phyloP scores from a whole-genome alignment of 1,140 invertebrate species.

The Gryon sp. region DNA sequence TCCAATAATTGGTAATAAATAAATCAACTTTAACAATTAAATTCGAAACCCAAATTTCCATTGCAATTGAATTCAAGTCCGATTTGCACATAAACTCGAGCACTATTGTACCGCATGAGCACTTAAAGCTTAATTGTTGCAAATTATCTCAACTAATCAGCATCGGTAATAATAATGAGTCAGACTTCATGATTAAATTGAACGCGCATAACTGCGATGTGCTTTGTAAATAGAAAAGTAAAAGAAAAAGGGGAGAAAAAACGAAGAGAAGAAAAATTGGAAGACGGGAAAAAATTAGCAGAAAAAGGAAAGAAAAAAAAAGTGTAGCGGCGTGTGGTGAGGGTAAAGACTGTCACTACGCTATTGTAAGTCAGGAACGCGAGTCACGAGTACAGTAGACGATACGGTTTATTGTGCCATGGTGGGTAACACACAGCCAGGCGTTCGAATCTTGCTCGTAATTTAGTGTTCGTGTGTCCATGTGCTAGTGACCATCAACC shows the following conservation, averaged over 20 bases:
- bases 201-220: background rate
- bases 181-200: background rate
- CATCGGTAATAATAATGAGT: background rate
- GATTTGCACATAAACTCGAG: too few species aligned
- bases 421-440: constrained; percentile 25
- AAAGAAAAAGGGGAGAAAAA: background rate
- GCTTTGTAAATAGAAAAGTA: background rate
- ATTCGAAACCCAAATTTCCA: background rate
- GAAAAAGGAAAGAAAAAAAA: constrained; percentile 7
- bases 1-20: too few species aligned
- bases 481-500: constrained; percentile 19
- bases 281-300: too few species aligned
- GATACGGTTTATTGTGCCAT: constrained; percentile 12
- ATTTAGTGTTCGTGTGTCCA: constrained; percentile 7
- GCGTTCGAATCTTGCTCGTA: constrained; percentile 15
- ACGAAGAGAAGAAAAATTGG: too few species aligned
- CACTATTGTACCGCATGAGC: too few species aligned
- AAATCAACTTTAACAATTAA: too few species aligned
- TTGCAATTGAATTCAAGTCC: too few species aligned
- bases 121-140: background rate
- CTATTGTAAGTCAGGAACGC: constrained; percentile 9
- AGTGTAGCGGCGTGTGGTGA: background rate
- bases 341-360: constrained; percentile 6
- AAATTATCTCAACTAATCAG: background rate
- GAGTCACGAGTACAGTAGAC: constrained; percentile 2